Evolutionary conservation across 2,888 invertebrate species (phyloP).

Genomic region (Amphipoea lucens): DNA sequence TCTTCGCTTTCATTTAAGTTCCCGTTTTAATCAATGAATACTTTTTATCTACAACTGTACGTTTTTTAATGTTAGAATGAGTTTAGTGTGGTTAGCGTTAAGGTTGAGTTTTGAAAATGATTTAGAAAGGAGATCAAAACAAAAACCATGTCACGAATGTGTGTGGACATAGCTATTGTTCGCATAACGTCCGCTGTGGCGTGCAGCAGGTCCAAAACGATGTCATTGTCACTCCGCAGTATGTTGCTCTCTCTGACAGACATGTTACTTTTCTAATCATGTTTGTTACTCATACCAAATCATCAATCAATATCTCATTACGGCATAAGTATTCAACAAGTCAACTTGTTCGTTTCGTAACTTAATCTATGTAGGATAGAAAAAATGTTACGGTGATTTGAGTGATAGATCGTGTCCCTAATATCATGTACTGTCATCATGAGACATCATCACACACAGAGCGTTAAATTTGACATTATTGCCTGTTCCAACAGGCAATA

Average conservation of each 20-base stretch:
- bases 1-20: conserved; percentile 66
- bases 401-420: conserved; percentile 23
- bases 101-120: conserved; percentile 50
- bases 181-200: conserved; percentile 58
- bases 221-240: conserved; percentile 71
- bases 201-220: conserved; percentile 65
- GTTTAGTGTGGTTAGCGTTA: conserved; percentile 19
- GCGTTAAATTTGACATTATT: conserved; percentile 11
- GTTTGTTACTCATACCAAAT: conserved; percentile 40
- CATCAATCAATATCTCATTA: conserved; percentile 61
- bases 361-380: conserved; percentile 12
- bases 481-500: too few relatives aligned
- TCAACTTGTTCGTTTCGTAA: conserved; percentile 49
- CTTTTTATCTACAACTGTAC: conserved; percentile 20
- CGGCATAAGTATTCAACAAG: conserved; percentile 36
- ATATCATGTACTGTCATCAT: conserved; percentile 30
- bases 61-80: neutral
- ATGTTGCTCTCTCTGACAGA: conserved; percentile 62
- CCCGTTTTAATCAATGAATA: conserved; percentile 58
- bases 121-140: conserved; percentile 49
- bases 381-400: conserved; percentile 20
- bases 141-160: conserved; percentile 63
- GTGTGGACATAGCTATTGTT: conserved; percentile 64
- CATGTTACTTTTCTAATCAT: conserved; percentile 68
- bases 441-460: conserved; percentile 12